Percentiles rank a stretch among this genome's conserved stretches.
phyloP scores from a whole-genome alignment of 2,888 invertebrate genomes.

The Drosophila testacea region DNA sequence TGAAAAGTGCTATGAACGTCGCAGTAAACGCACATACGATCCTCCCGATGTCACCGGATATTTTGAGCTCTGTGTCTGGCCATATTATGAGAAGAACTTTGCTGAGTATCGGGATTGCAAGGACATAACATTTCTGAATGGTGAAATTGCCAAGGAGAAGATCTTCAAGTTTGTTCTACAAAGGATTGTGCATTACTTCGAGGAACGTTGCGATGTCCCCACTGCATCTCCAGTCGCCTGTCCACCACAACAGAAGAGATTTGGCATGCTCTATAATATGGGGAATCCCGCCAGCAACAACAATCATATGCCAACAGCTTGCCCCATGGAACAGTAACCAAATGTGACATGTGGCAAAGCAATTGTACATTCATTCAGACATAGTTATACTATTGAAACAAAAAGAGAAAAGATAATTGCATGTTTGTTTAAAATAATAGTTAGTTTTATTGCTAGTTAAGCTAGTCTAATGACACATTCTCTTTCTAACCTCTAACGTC shows the following conservation, averaged over 20 bases:
- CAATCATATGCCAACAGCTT: constrained; percentile 65
- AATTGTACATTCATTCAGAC: constrained; percentile 6
- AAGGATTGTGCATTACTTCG: constrained; percentile 80
- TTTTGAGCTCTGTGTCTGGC: constrained; percentile 96
- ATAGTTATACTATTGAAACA: neutral
- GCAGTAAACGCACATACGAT: constrained; percentile 89
- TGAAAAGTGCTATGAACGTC: constrained; percentile 89
- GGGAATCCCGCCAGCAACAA: constrained; percentile 32
- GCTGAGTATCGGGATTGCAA: constrained; percentile 84
- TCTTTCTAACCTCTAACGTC: constrained; percentile 18
- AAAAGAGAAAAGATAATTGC: neutral
- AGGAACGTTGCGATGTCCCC: constrained; percentile 78
- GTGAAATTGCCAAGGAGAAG: constrained; percentile 83
- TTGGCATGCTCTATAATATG: constrained; percentile 63
- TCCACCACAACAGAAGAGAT: constrained; percentile 79
- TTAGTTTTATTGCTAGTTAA: constrained; percentile 22
- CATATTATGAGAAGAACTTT: constrained; percentile 89
- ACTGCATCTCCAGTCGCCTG: constrained; percentile 53
- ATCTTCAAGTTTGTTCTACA: constrained; percentile 83
- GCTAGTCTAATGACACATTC: constrained; percentile 18
- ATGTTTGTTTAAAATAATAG: constrained; percentile 12
- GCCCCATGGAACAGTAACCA: constrained; percentile 82
- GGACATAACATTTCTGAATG: constrained; percentile 84
- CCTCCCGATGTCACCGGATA: constrained; percentile 95
- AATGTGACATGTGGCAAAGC: neutral